A percentile compares a stretch with the other conserved stretches of the same genome.
phyloP scores from a whole-genome alignment of 2,888 invertebrate species.

The Piscicola geometra region DNA sequence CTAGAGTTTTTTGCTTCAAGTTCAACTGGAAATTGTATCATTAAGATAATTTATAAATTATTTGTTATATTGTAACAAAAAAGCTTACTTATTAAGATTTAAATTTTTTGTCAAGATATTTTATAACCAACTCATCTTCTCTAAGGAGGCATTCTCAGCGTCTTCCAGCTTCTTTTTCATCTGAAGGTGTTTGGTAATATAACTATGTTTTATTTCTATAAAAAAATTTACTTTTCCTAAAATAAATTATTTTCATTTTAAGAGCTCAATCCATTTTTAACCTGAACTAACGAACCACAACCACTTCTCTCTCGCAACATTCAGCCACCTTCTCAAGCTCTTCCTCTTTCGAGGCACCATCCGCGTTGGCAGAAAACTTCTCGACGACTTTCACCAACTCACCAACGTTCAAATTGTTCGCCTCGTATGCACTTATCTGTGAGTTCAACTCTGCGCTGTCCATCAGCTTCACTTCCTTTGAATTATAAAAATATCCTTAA shows the following conservation, averaged over 20 bases:
- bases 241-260: no score
- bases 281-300: no score
- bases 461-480: not conserved
- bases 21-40: not conserved
- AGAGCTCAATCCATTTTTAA: no score
- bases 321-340: no score
- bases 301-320: no score
- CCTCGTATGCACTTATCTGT: constrained; percentile 9
- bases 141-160: constrained; percentile 6
- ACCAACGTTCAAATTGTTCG: constrained; percentile 9
- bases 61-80: not conserved
- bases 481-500: no score
- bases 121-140: constrained; percentile 29
- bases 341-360: no score
- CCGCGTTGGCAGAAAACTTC: no score
- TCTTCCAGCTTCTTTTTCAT: constrained; percentile 29
- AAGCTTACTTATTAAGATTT: no score
- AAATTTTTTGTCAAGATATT: no score
- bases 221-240: no score
- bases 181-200: constrained; percentile 8
- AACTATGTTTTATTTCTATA: no score
- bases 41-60: not conserved
- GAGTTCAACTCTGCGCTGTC: constrained; percentile 14
- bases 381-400: not conserved
- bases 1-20: not conserved